Conservation (phyloP, 2,797 vertebrate species). For the Salarias fasciatus region DNA sequence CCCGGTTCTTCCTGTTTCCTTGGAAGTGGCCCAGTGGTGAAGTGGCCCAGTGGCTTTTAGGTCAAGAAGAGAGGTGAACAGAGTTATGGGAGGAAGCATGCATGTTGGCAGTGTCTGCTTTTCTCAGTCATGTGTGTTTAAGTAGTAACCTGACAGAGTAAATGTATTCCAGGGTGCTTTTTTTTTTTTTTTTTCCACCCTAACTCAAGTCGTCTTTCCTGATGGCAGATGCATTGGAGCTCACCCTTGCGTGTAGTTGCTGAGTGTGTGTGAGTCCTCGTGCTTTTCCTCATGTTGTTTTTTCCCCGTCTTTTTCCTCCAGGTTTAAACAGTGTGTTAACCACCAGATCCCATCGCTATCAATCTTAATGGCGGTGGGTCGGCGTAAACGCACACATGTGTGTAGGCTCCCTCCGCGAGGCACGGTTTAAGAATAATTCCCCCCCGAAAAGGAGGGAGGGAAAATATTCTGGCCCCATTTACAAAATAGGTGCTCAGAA, state of each 20-base stretch:
- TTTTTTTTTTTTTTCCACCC: conserved; percentile 57
- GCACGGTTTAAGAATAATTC: conserved; percentile 75
- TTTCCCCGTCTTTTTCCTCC: conserved; percentile 51
- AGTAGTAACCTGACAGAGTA: conserved; percentile 78
- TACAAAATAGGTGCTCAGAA: conserved; percentile 87
- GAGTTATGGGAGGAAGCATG: conserved; percentile 83
- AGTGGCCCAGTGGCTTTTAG: conserved; percentile 75
- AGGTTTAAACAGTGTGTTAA: conserved; percentile 81
- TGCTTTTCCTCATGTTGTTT: conserved; percentile 76
- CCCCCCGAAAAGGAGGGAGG: conserved; percentile 44
- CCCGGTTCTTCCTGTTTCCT: conserved; percentile 73
- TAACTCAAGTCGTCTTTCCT: conserved; percentile 76
- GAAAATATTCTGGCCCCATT: conserved; percentile 87
- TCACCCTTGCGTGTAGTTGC: conserved; percentile 75
- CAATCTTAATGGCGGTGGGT: conserved; percentile 81
- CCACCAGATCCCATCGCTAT: conserved; percentile 83
- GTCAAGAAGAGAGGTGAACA: conserved; percentile 81
- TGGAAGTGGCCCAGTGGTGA: conserved; percentile 73
- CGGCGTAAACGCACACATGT: conserved; percentile 81
- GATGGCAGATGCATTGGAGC: conserved; percentile 78
- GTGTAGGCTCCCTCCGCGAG: conserved; percentile 81
- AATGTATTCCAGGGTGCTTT: conserved; percentile 73
- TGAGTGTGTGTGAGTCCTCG: conserved; percentile 79
- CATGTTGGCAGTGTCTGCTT: conserved; percentile 83
- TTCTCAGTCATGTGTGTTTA: conserved; percentile 79